Conservation (phyloP, 2,113 vertebrate genomes). For the Dolichotis patagonum region DNA sequence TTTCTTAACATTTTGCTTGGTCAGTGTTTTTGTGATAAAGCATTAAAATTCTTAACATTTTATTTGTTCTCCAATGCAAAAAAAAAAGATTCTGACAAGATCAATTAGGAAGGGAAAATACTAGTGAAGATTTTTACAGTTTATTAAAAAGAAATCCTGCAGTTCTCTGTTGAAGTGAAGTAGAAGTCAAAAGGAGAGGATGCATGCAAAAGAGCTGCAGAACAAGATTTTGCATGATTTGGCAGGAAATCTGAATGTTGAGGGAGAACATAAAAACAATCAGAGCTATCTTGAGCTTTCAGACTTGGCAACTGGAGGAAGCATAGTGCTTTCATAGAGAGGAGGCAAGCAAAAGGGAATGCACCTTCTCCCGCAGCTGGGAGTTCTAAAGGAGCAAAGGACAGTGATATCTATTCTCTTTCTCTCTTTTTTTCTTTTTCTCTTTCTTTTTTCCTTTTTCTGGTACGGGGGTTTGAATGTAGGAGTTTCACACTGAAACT, state of each 20-base stretch:
- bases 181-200: not conserved
- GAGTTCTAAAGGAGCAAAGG: not conserved
- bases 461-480: too few species aligned
- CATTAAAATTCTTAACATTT: too few species aligned
- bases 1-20: constrained; percentile 58
- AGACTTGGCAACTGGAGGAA: not conserved
- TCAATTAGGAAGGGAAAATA: not conserved
- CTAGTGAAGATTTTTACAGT: not conserved
- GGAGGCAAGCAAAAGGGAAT: not conserved
- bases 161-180: not conserved
- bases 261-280: not conserved
- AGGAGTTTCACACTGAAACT: too few species aligned
- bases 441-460: too few species aligned
- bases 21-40: constrained; percentile 42
- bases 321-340: too few species aligned
- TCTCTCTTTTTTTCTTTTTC: not conserved
- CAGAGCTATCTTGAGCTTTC: constrained; percentile 25
- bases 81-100: not conserved
- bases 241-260: constrained; percentile 50
- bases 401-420: not conserved
- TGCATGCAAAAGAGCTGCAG: not conserved
- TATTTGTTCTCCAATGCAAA: not conserved
- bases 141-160: not conserved
- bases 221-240: not conserved
- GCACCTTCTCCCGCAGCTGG: not conserved